Base-by-base conservation (phyloP, 2,113 vertebrate species). In the Holacanthus passer region DNA sequence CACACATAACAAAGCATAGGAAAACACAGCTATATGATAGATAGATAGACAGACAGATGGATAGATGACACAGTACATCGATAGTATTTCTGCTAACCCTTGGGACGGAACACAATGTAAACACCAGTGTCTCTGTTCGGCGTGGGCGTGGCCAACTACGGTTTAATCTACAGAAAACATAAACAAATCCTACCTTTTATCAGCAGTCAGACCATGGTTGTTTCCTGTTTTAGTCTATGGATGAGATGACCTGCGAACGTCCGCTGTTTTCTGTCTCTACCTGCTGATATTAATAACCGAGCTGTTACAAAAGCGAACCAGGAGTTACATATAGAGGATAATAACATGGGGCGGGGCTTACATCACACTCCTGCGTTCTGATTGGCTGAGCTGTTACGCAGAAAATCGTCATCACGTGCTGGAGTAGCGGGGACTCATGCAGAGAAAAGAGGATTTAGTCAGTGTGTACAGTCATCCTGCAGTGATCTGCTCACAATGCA, bases 161-260 rank as follows among this genome's bases (percentile, higher is more conserved):
- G 11, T 27, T 67, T 22, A 47, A 65, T 31, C 29, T 0, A 58
- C 24, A 32, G 29, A 24, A n/a, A 77, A 53, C 6, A 47, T 2
- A 45, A 69, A 24, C 0, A 52, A 67, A 5, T 35, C 78, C 20
- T 86, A 95, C 94, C 94, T 88, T 95, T 94, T 29, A 95, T 93
- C 24, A 95, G 31, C 66, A 95, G 86, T 95, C 95, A 95, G 1
- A 95, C 95, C 94, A 95, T 93, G 22, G 12, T 78, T 59, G 56
- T 35, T 63, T 59, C 2, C 29, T 29, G 12, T 53, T 35, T 64
- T 0, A 1, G 2, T n/a, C 9, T 2, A 1, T 41, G 1, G 5
- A 1, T 58, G 17, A 19, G 1, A 31, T 14, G 5, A 41, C 0
- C 3, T 6, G 6, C 16, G 4, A 10, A 22, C 31, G 4, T 1